Percentiles rank a stretch among this genome's conserved stretches.
Evolutionary conservation across 2,888 invertebrate genomes (phyloP).

Genomic region (Prenolepis imparis): DNA sequence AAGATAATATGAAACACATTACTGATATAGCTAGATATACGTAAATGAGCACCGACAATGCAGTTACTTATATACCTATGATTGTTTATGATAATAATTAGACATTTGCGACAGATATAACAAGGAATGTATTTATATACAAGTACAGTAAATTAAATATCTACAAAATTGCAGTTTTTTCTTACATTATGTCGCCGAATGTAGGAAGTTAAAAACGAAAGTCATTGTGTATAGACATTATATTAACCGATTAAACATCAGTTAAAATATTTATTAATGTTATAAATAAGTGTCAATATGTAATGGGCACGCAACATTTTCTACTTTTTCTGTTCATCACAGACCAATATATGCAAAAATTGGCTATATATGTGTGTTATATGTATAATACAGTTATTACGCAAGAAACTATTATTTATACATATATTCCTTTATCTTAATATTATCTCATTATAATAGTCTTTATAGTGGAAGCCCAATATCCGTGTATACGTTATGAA

Average conservation of each 20-base stretch:
- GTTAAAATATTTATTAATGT: constrained; percentile 22
- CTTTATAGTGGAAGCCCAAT: constrained; percentile 19
- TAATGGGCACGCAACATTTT: constrained; percentile 18
- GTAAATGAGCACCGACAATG: constrained; percentile 58
- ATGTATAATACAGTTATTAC: constrained; percentile 27
- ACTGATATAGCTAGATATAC: constrained; percentile 61
- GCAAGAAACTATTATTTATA: not conserved
- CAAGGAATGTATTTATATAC: constrained; percentile 66
- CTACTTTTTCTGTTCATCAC: constrained; percentile 52
- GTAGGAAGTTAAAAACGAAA: constrained; percentile 25
- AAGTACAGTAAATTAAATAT: constrained; percentile 72
- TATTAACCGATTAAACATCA: constrained; percentile 25
- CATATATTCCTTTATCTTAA: not conserved
- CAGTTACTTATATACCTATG: constrained; percentile 11
- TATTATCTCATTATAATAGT: not conserved
- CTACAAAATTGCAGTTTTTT: constrained; percentile 59
- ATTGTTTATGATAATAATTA: constrained; percentile 35
- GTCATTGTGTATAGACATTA: constrained; percentile 32
- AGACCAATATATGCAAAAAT: constrained; percentile 30
- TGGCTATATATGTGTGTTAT: not conserved
- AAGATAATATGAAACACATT: constrained; percentile 65
- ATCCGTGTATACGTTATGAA: not conserved
- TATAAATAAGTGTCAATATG: constrained; percentile 43
- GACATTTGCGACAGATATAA: constrained; percentile 37
- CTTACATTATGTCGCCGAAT: constrained; percentile 44